Evolutionary conservation across 2,113 vertebrate genomes (phyloP), one percentile per base, ranked within the genome.

Genomic region (Seriola aureovittata): DNA sequence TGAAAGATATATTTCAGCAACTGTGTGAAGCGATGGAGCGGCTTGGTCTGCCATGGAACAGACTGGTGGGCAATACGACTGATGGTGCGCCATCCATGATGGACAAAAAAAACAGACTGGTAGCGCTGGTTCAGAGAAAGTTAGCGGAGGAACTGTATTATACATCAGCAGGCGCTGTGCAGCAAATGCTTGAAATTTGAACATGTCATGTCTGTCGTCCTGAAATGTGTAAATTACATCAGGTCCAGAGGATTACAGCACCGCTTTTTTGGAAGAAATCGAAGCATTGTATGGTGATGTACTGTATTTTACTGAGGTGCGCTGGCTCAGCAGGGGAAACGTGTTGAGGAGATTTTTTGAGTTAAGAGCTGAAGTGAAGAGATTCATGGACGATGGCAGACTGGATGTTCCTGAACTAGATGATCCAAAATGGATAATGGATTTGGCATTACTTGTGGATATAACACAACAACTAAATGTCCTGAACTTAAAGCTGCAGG

Each of bases 61-160:
- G 29, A 21, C 42, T 75, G 59, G 44, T 21, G 8, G 36, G 48
- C 32, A 76, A 66, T 71, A 34, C 8, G 23, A 62, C 44, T 0
- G 13, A 46, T 10, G 25, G 25, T 2, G 25, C 25, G 25, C 25
- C 25, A 29, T 29, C 25, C 25, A 29, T 29, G 25, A 29, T 2
- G 2, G 25, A 2, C 25, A 29, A 29, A 29, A 29, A 29, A 29
- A 29, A 29, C 25, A 21, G 46, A 63, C 34, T 64, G 46, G 38
- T 75, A 16, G 57, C 48, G 40, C 8, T 42, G 40, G 40, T 42
- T 9, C 40, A 42, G 10, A 42, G 40, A 42, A 42, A 63, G 5
- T n/a, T 36, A 25, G 70, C 67, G 34, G 63, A 80, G 60, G 78
- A 80, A 73, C 29, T 60, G 42, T 6, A 74, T 81, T 60, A 52